phyloP scores from a whole-genome alignment of 35 echinoderm and acorn worm species.

The Acanthaster planci region DNA sequence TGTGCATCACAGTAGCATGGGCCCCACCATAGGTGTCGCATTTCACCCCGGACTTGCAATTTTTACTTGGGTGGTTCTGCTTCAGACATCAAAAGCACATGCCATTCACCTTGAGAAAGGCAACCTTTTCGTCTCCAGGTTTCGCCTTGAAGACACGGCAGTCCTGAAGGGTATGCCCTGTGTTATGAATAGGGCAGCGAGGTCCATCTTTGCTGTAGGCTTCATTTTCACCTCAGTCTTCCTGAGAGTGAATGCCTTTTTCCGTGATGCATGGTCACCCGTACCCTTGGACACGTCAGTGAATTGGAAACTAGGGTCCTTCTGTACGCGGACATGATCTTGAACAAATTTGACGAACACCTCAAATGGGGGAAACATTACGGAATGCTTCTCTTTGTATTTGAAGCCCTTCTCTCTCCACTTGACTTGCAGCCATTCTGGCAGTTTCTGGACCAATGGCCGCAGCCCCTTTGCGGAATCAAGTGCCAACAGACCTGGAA shows the following conservation, averaged over 20 bases:
- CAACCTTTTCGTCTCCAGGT: neutral
- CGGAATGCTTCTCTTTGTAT: slow-evolving; percentile 31
- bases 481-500: neutral
- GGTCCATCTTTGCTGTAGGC: neutral
- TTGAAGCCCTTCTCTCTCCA: neutral
- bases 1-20: neutral
- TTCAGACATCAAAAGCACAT: neutral
- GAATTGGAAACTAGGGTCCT: slow-evolving; percentile 52
- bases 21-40: neutral
- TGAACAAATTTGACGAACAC: slow-evolving; percentile 67
- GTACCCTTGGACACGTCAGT: neutral
- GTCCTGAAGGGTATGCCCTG: neutral
- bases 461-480: slow-evolving; percentile 28
- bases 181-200: slow-evolving; percentile 9
- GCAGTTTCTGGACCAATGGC: slow-evolving; percentile 51
- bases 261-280: neutral
- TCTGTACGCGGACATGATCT: slow-evolving; percentile 53
- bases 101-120: neutral
- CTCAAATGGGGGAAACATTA: slow-evolving; percentile 45
- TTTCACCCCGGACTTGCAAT: neutral
- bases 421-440: slow-evolving; percentile 30
- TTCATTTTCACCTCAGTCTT: slow-evolving; percentile 44
- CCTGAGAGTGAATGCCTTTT: slow-evolving; percentile 52
- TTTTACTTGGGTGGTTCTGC: neutral
- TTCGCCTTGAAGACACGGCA: slow-evolving; percentile 19